phyloP scores from a whole-genome alignment of 2,113 vertebrate genomes.

The Ceyx cyanopectus region DNA sequence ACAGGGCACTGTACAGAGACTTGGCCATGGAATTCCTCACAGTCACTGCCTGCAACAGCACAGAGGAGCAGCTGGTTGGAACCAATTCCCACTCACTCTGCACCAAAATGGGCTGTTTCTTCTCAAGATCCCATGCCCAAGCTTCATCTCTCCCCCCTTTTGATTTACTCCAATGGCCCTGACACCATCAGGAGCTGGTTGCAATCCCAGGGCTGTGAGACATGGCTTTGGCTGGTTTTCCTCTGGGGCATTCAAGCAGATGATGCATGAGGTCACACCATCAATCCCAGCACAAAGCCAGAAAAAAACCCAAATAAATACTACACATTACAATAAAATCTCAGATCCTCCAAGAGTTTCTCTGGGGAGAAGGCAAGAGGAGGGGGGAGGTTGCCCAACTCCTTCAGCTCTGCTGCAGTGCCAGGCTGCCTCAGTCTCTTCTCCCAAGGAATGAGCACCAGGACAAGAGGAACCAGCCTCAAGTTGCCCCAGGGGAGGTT shows the following conservation, averaged over 20 bases:
- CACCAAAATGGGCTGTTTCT: background rate
- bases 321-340: background rate
- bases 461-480: too few species aligned
- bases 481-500: too few species aligned
- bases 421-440: too few species aligned
- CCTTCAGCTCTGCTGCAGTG: background rate
- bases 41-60: constrained; percentile 85
- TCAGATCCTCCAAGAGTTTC: background rate
- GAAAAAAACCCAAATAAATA: background rate
- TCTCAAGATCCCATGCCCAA: background rate
- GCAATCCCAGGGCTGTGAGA: background rate
- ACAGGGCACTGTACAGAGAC: constrained; percentile 94
- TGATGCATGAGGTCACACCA: background rate
- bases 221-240: background rate
- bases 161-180: rapidly evolving
- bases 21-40: constrained; percentile 98
- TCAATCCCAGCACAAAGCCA: background rate
- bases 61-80: background rate
- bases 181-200: rapidly evolving
- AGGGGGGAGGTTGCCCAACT: background rate
- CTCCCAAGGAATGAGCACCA: too few species aligned
- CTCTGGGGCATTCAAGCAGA: background rate
- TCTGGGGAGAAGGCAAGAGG: background rate
- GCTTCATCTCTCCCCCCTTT: rapidly evolving
- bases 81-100: background rate